phyloP scores from a whole-genome alignment of 2,888 invertebrate genomes.

The Metellina segmentata region DNA sequence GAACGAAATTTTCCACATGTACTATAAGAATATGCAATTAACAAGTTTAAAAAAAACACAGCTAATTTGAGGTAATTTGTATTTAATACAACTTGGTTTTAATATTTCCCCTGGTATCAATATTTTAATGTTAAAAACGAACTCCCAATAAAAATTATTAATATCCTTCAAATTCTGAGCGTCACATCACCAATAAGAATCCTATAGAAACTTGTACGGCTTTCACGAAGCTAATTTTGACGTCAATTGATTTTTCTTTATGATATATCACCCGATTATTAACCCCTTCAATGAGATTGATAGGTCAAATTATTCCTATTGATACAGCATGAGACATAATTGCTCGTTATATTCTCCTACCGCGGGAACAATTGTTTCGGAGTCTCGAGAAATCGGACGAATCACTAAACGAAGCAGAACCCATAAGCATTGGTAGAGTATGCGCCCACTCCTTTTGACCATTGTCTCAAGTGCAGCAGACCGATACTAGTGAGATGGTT shows the following conservation, averaged over 20 bases:
- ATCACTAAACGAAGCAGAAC: slow-evolving; percentile 30
- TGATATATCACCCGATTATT: not conserved
- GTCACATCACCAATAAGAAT: too few species aligned
- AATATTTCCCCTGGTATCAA: too few species aligned
- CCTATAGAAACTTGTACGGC: not conserved
- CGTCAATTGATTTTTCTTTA: not conserved
- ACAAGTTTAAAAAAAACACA: too few species aligned
- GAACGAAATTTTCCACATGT: too few species aligned
- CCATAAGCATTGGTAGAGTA: slow-evolving; percentile 6
- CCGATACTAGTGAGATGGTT: slow-evolving; percentile 55
- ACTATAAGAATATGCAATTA: too few species aligned
- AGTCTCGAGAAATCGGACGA: slow-evolving; percentile 35
- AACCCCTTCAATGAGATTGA: not conserved
- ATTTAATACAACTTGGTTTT: too few species aligned
- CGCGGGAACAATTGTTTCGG: slow-evolving; percentile 32
- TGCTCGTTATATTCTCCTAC: slow-evolving; percentile 6
- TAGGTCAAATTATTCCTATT: slow-evolving; percentile 10
- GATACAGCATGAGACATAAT: slow-evolving; percentile 9
- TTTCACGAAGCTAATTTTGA: not conserved
- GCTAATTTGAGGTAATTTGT: too few species aligned
- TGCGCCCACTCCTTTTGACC: slow-evolving; percentile 22
- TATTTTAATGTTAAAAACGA: too few species aligned
- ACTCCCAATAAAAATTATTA: too few species aligned
- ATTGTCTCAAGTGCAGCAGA: slow-evolving; percentile 69
- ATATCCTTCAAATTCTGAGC: too few species aligned